Conservation (phyloP, 1,140 invertebrate species). For the Drosophila pandora region DNA sequence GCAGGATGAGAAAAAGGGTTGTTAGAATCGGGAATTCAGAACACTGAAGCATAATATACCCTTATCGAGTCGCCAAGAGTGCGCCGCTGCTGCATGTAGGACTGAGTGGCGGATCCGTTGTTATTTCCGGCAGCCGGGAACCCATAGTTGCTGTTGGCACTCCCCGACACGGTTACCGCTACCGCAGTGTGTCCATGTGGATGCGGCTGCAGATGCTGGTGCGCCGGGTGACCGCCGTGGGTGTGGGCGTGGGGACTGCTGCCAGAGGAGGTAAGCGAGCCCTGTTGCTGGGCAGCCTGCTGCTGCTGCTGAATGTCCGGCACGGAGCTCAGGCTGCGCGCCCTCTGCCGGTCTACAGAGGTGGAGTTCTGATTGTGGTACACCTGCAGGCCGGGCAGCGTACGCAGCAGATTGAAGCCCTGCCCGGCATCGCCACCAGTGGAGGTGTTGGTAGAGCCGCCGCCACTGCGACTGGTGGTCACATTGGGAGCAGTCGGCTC, state of each 20-base stretch:
- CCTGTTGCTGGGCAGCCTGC: slow-evolving; percentile 51
- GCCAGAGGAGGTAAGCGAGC: slow-evolving; percentile 41
- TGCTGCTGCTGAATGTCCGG: slow-evolving; percentile 88
- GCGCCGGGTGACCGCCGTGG: slow-evolving; percentile 49
- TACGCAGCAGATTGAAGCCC: slow-evolving; percentile 90
- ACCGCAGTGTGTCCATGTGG: slow-evolving; percentile 48
- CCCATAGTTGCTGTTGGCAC: slow-evolving; percentile 84
- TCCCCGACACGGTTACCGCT: slow-evolving; percentile 52
- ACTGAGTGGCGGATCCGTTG: slow-evolving; percentile 59
- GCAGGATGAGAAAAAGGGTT: background rate
- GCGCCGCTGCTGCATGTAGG: slow-evolving; percentile 69
- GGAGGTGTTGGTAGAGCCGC: slow-evolving; percentile 7
- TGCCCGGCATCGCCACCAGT: slow-evolving; percentile 82
- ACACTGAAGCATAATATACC: slow-evolving; percentile 20
- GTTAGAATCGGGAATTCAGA: background rate
- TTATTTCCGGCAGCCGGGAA: slow-evolving; percentile 55
- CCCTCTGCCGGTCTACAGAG: slow-evolving; percentile 88
- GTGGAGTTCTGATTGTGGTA: slow-evolving; percentile 83
- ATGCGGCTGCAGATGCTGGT: slow-evolving; percentile 51
- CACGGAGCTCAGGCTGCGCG: slow-evolving; percentile 92
- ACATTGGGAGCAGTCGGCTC: slow-evolving; percentile 79
- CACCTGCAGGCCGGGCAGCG: slow-evolving; percentile 89
- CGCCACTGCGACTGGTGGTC: slow-evolving; percentile 6
- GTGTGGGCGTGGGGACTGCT: slow-evolving; percentile 59
- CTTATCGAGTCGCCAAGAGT: slow-evolving; percentile 69